These are phyloP conservation scores for Listrodromus nycthemerus DNA, from an alignment of 2,888 invertebrate species.

Conservation along the genomic window DNA sequence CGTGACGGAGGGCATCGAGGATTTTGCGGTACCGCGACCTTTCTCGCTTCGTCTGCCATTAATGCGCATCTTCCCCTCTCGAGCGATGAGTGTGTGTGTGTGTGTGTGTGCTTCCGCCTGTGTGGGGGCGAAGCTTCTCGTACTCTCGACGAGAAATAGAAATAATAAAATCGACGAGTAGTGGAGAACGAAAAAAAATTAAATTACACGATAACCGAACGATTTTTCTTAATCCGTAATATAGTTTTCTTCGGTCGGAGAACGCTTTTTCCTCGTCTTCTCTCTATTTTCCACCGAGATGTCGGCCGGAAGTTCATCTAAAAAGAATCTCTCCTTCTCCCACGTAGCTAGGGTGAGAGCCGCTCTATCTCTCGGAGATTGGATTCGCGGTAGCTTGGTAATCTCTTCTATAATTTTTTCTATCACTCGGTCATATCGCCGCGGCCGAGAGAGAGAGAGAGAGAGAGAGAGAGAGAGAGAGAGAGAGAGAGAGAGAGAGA, in stretches of 20 bases:
- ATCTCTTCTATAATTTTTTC: conserved; percentile 10
- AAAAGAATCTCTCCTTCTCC: conserved; percentile 19
- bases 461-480: too few relatives aligned
- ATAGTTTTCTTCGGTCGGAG: conserved; percentile 5
- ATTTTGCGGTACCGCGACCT: conserved; percentile 68
- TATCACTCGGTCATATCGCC: conserved; percentile 15
- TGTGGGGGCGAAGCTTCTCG: conserved; percentile 22
- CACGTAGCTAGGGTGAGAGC: not conserved
- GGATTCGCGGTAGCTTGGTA: conserved; percentile 71
- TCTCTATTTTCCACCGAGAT: conserved; percentile 46
- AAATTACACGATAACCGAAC: conserved; percentile 3
- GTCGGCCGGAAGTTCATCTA: conserved; percentile 60
- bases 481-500: not conserved
- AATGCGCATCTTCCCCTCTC: conserved; percentile 34
- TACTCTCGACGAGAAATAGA: conserved; percentile 31
- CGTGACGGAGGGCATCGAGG: conserved; percentile 57
- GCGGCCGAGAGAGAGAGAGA: not conserved
- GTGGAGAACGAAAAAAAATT: not conserved
- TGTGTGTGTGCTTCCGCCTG: too few relatives aligned
- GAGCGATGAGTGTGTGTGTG: too few relatives aligned
- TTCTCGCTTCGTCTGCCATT: conserved; percentile 61
- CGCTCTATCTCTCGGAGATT: conserved; percentile 22
- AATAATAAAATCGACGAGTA: conserved; percentile 29
- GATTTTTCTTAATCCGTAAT: conserved; percentile 57
- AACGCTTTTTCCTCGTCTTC: conserved; percentile 23